These are phyloP conservation scores for Philereme vetulata DNA, from an alignment of 2,888 invertebrate genomes.

Conservation along the genomic window DNA sequence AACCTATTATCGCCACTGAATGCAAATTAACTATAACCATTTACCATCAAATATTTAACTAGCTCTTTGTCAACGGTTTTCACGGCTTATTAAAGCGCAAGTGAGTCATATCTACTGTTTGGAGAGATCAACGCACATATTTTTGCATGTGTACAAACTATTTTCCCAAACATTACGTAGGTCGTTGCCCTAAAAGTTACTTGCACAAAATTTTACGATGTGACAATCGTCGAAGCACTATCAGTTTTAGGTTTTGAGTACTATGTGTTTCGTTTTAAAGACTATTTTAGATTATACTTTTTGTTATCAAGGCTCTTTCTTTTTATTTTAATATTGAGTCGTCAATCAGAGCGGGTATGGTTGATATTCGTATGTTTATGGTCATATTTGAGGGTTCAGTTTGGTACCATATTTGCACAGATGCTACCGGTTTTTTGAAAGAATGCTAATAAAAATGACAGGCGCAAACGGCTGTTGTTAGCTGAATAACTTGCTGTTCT, in stretches of 20 bases:
- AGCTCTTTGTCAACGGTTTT: conserved; percentile 12
- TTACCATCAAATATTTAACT: conserved; percentile 5
- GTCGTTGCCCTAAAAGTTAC: conserved; percentile 57
- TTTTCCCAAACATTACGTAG: conserved; percentile 44
- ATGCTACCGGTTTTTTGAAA: conserved; percentile 54
- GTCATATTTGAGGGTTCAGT: conserved; percentile 45
- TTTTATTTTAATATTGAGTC: conserved; percentile 1
- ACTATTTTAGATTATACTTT: conserved; percentile 7
- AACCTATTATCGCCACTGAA: not conserved
- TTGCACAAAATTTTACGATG: conserved; percentile 40
- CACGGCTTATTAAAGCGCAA: conserved; percentile 26
- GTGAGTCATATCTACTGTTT: conserved; percentile 24
- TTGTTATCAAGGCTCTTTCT: not conserved
- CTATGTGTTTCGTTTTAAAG: conserved; percentile 8
- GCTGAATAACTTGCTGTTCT: conserved; percentile 21
- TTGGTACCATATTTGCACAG: conserved; percentile 54
- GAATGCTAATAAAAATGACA: conserved; percentile 45
- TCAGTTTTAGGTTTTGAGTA: conserved; percentile 7
- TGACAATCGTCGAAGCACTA: conserved; percentile 12
- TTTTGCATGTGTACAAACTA: conserved; percentile 44
- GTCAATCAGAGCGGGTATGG: not conserved
- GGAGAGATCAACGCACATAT: conserved; percentile 39
- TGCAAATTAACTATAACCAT: not conserved
- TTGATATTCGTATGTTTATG: conserved; percentile 9
- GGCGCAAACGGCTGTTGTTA: conserved; percentile 28